Evolutionary conservation across 2,797 vertebrate genomes (phyloP), one percentile per base, ranked within the genome.

Genomic region (Cetoscarus ocellatus): DNA sequence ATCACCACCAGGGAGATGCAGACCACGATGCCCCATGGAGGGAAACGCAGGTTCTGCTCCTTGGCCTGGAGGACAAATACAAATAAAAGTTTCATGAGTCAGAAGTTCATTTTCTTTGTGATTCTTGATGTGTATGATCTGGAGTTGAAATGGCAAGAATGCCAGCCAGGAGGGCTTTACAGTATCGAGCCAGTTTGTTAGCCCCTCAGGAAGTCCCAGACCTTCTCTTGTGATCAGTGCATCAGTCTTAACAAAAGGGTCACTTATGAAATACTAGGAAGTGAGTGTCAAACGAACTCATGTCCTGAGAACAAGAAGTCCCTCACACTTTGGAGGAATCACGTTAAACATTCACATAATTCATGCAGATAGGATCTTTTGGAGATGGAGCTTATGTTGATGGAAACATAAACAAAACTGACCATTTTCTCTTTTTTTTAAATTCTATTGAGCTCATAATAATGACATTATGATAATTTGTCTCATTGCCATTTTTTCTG

Each of bases 1-100:
- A 96, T 54, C 27, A 95, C 84, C 73, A 98, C 95, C 82, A 99
- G 90, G 40, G 94, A 95, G 80, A 98, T 82, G 73, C 97, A 99
- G 54, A 98, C 82, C 0, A 87, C 88, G 80, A 96, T 93, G 58
- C 94, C 98, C 98, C 98, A 99, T 0, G 77, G 19, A 9, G 98
- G 97, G 81, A 96, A 99, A 85, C 27, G 85, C 84, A 96, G 54
- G 43, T 86, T 92, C 75, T 94, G 90, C 84, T 98, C 97, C 0
- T 40, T 70, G 73, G 95, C 98, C 98, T 92, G 79, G 2, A 50
- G 10, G 58, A 63, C 11, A 39, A 44, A 44, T 8, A 19, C 6
- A 3, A 62, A 5, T 10, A 36, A 6, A 7, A 15, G 13, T 17
- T 42, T 5, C 19, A 6, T 38, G 39, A 7, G 19, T 12, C 56